Evolutionary conservation across 2,113 vertebrate genomes (phyloP), one percentile per base, ranked within the genome.

Genomic region (Gobio gobio): DNA sequence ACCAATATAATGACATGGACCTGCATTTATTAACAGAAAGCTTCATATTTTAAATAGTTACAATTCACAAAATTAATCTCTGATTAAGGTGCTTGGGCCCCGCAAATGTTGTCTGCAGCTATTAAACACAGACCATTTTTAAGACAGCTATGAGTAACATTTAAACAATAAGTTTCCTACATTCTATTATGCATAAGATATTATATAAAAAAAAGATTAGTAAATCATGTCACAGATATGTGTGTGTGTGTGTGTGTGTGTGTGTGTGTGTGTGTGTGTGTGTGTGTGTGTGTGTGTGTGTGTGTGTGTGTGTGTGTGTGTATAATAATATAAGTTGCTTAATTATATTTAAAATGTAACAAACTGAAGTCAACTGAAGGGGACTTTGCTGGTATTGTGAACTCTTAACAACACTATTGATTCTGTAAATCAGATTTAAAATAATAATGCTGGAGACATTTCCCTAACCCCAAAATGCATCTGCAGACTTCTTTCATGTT

Each of bases 101-200:
- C 14, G 16, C n/a, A 59, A 24, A 0, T 24, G 73, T 33, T 76
- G 54, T 78, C 59, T 59, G 54, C 76, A 40, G 18, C 14, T 77
- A 58, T 43, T 59, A 79, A 26, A 47, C 47, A 45, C 77, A 79
- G 36, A 18, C 18, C 22, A 40, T 9, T 5, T 40, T 54, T 40
- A 54, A 76, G 74, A 76, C 26, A 56, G 26, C 74, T 76, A 78
- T 77, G 16, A 77, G 26, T 36, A 77, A 40, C 22, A 78, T 16
- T 59, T 58, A 59, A 78, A n/a, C 33, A 63, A 18, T 59, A 9
- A 36, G 10, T 9, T 8, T 59, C 4, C 5, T 79, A 61, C 13
- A 47, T 47, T 45, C 7, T 45, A 45, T 47, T 45, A 43, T 63
- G 40, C 56, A 79, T 79, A 63, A 26, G n/a, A 79, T 58, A 56